Percentiles rank a stretch among this genome's conserved stretches.
Conservation (phyloP, 1,140 invertebrate species). For the Asbolus verrucosus region DNA sequence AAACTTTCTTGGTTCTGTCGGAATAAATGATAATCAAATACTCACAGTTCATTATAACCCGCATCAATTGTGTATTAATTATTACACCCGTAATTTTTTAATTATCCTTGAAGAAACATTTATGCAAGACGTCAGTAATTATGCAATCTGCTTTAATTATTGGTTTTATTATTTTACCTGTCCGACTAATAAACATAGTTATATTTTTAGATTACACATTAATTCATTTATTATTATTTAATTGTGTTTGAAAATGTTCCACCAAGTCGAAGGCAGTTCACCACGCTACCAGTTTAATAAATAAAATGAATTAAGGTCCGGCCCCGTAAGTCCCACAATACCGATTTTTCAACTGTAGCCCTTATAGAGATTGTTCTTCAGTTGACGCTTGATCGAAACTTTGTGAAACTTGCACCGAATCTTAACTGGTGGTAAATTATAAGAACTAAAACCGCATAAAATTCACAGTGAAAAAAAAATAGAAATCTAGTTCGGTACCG, state of each 20-base stretch:
- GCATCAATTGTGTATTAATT: not conserved
- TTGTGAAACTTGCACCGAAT: constrained; percentile 7
- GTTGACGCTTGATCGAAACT: no score
- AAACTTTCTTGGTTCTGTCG: no score
- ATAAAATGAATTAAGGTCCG: constrained; percentile 5
- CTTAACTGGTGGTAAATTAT: constrained; percentile 16
- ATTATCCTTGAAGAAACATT: constrained; percentile 6
- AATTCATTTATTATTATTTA: not conserved
- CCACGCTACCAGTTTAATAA: not conserved
- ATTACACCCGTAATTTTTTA: not conserved
- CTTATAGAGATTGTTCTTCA: constrained; percentile 1
- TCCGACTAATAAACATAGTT: not conserved
- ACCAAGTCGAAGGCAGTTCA: no score
- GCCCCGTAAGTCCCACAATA: constrained; percentile 1
- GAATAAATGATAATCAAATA: no score
- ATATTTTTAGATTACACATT: not conserved
- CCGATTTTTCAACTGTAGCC: constrained; percentile 11
- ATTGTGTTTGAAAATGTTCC: no score
- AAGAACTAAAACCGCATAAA: not conserved
- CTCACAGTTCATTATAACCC: not conserved
- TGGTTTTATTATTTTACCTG: constrained; percentile 2
- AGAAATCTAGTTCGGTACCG: no score
- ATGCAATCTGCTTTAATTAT: not conserved
- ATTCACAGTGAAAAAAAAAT: not conserved
- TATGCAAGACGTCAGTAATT: constrained; percentile 3